A percentile compares a stretch with the other conserved stretches of the same genome.
Conservation (phyloP, 1,140 invertebrate species). For the Bombus affinis region DNA sequence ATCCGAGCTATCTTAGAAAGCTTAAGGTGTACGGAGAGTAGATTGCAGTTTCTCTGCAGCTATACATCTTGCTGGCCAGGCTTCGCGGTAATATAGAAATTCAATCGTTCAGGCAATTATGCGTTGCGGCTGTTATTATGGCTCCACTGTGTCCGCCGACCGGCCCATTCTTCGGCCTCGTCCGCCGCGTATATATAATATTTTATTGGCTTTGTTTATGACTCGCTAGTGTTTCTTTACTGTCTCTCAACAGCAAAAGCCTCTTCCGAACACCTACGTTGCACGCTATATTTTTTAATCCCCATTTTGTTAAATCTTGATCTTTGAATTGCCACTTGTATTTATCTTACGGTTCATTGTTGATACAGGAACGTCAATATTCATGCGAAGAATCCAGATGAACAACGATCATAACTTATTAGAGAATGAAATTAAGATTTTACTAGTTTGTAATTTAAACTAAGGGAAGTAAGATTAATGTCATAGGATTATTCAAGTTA, state of each 20-base stretch:
- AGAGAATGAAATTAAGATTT: too few relatives aligned
- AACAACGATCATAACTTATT: too few relatives aligned
- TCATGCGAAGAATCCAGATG: too few relatives aligned
- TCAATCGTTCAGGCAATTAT: conserved; percentile 81
- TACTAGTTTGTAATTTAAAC: too few relatives aligned
- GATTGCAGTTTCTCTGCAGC: conserved; percentile 57
- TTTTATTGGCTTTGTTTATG: conserved; percentile 82
- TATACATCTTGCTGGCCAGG: conserved; percentile 69
- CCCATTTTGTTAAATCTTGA: not conserved
- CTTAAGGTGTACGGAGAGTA: conserved; percentile 46
- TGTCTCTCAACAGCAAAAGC: conserved; percentile 38
- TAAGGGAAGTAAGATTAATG: too few relatives aligned
- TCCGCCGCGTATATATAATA: conserved; percentile 74
- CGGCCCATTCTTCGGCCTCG: conserved; percentile 59
- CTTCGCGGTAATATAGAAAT: conserved; percentile 80
- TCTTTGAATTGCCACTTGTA: not conserved
- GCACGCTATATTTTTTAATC: not conserved
- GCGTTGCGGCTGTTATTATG: conserved; percentile 79
- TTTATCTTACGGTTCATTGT: too few relatives aligned
- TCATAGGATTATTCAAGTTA: too few relatives aligned
- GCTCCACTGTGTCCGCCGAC: conserved; percentile 56
- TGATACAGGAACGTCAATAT: too few relatives aligned
- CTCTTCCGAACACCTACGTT: conserved; percentile 28
- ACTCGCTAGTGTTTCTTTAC: conserved; percentile 73
- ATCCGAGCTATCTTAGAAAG: conserved; percentile 13